phyloP scores from a whole-genome alignment of 2,113 vertebrate genomes.

The Rhynchomys soricoides region DNA sequence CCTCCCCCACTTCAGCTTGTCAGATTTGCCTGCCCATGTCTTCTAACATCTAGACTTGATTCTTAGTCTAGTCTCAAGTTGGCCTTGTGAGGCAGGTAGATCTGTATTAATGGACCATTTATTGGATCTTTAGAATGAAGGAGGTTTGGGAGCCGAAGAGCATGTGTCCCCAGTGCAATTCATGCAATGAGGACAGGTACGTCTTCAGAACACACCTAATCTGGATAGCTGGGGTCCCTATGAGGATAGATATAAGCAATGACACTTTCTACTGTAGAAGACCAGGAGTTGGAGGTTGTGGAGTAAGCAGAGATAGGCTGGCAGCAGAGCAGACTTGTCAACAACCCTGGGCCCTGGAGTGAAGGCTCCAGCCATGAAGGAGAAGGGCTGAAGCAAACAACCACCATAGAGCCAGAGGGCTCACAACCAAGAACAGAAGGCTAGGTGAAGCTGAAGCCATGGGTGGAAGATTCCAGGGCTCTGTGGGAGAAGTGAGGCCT shows the following conservation, averaged over 20 bases:
- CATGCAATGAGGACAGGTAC: background rate
- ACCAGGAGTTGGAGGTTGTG: background rate
- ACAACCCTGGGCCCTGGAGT: background rate
- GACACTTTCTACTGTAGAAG: background rate
- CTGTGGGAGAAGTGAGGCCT: background rate
- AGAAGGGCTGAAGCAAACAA: background rate
- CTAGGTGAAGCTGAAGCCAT: background rate
- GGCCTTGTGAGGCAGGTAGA: background rate
- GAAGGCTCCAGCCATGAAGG: rapidly evolving
- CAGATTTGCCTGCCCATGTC: rapidly evolving
- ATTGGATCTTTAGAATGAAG: background rate
- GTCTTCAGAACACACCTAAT: background rate
- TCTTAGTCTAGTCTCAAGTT: background rate
- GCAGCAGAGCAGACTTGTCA: no score
- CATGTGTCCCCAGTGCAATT: no score
- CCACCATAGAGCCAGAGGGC: rapidly evolving
- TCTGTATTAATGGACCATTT: background rate
- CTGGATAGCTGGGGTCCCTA: background rate
- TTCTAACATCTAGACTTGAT: background rate
- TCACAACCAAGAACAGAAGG: background rate
- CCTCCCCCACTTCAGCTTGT: background rate
- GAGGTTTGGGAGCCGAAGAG: background rate
- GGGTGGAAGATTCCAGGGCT: background rate
- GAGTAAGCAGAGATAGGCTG: background rate
- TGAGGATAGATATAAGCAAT: background rate